Percentiles rank a stretch among this genome's conserved stretches.
These are phyloP conservation scores for Scarus forsteni DNA, from an alignment of 2,797 vertebrate genomes.

Conservation along the genomic window DNA sequence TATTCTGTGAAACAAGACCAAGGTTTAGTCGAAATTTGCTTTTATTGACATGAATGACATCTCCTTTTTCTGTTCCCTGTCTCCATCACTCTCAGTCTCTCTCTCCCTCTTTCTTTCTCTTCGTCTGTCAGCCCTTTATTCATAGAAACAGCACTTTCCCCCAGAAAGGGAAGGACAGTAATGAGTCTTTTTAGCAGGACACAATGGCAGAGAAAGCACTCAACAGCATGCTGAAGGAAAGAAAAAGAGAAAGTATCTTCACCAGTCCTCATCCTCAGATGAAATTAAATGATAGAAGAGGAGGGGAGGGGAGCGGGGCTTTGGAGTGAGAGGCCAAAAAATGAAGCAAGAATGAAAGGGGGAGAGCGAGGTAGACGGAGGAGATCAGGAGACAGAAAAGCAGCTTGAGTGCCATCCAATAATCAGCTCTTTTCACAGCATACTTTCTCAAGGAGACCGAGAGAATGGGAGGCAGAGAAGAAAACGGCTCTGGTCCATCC, in stretches of 20 bases:
- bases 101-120: slow-evolving; percentile 20
- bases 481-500: slow-evolving; percentile 58
- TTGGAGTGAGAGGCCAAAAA: slow-evolving; percentile 45
- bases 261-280: slow-evolving; percentile 71
- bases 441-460: slow-evolving; percentile 69
- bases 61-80: slow-evolving; percentile 23
- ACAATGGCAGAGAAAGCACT: slow-evolving; percentile 77
- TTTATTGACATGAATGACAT: slow-evolving; percentile 57
- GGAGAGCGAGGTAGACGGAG: slow-evolving; percentile 59
- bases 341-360: slow-evolving; percentile 61
- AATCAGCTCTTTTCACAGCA: slow-evolving; percentile 78
- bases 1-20: slow-evolving; percentile 44
- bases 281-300: slow-evolving; percentile 77
- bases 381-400: slow-evolving; percentile 67
- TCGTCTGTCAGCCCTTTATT: slow-evolving; percentile 62
- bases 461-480: slow-evolving; percentile 50
- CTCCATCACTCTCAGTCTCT: slow-evolving; percentile 1
- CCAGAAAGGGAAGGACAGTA: slow-evolving; percentile 66
- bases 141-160: slow-evolving; percentile 66
- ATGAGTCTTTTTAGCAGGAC: slow-evolving; percentile 76
- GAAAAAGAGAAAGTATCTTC: slow-evolving; percentile 70
- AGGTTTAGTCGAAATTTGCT: slow-evolving; percentile 44
- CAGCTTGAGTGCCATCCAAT: slow-evolving; percentile 77
- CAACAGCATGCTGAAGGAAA: slow-evolving; percentile 59
- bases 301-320: background rate